These are phyloP conservation scores for Synergus japonicus DNA, from an alignment of 2,888 invertebrate genomes.

Conservation along the genomic window DNA sequence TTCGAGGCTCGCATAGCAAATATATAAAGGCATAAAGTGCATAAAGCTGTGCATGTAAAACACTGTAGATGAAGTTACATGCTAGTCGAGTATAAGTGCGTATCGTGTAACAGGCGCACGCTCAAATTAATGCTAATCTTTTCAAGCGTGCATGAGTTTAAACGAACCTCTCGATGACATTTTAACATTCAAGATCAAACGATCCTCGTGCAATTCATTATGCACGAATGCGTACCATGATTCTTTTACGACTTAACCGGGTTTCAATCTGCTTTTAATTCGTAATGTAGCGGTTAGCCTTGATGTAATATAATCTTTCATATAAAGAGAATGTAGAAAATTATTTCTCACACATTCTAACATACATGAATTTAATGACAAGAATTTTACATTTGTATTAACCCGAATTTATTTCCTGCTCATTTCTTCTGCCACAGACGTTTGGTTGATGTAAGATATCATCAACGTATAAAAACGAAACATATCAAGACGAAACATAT, in stretches of 20 bases:
- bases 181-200: constrained; percentile 40
- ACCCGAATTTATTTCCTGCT: background rate
- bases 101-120: constrained; percentile 40
- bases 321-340: constrained; percentile 29
- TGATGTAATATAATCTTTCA: constrained; percentile 37
- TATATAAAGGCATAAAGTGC: constrained; percentile 20
- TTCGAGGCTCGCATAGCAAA: constrained; percentile 40
- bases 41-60: constrained; percentile 39
- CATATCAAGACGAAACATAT: background rate
- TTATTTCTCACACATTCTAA: constrained; percentile 37
- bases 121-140: constrained; percentile 41
- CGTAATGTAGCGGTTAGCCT: constrained; percentile 34
- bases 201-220: constrained; percentile 39
- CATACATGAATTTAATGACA: background rate
- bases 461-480: background rate
- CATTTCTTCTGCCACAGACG: background rate
- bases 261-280: constrained; percentile 40
- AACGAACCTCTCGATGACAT: constrained; percentile 38
- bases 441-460: background rate
- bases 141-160: constrained; percentile 23
- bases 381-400: background rate
- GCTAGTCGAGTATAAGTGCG: constrained; percentile 32
- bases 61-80: constrained; percentile 37
- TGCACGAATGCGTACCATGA: constrained; percentile 32
- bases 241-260: constrained; percentile 34